Conservation (phyloP, 1,140 invertebrate species). For the Neodiprion lecontei region DNA sequence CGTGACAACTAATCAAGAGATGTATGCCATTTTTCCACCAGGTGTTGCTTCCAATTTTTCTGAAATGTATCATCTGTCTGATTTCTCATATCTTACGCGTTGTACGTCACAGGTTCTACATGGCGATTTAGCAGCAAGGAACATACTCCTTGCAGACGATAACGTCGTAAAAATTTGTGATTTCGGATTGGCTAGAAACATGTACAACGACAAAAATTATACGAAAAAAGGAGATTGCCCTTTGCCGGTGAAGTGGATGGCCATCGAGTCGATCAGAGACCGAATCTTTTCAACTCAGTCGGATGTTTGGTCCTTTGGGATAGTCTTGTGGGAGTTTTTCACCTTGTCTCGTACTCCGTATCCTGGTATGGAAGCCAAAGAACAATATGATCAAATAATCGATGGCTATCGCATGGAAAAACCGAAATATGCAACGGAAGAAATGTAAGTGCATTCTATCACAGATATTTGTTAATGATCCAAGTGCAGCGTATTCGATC, state of each 20-base stretch:
- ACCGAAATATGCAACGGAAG: constrained; percentile 78
- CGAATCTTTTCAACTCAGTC: constrained; percentile 85
- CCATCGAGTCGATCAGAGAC: constrained; percentile 81
- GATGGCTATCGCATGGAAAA: constrained; percentile 88
- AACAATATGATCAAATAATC: constrained; percentile 76
- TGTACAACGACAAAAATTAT: constrained; percentile 92
- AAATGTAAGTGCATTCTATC: constrained; percentile 66
- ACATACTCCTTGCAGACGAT: constrained; percentile 90
- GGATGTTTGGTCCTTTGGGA: constrained; percentile 93
- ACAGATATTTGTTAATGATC: constrained; percentile 11
- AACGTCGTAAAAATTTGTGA: constrained; percentile 95
- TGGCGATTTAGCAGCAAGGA: constrained; percentile 95
- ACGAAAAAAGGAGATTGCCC: constrained; percentile 86
- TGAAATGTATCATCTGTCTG: no score
- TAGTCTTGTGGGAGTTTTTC: constrained; percentile 95
- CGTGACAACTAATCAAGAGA: not conserved
- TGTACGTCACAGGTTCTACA: constrained; percentile 77
- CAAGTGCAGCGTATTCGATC: not conserved
- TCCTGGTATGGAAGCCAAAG: constrained; percentile 78
- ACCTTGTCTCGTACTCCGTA: constrained; percentile 89
- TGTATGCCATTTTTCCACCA: constrained; percentile 12
- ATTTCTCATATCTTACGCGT: not conserved
- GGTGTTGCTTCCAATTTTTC: not conserved
- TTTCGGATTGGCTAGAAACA: constrained; percentile 93
- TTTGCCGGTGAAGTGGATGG: constrained; percentile 84